Evolutionary conservation across 2,113 vertebrate species (phyloP).

Genomic region (Gorsachius goisagi): DNA sequence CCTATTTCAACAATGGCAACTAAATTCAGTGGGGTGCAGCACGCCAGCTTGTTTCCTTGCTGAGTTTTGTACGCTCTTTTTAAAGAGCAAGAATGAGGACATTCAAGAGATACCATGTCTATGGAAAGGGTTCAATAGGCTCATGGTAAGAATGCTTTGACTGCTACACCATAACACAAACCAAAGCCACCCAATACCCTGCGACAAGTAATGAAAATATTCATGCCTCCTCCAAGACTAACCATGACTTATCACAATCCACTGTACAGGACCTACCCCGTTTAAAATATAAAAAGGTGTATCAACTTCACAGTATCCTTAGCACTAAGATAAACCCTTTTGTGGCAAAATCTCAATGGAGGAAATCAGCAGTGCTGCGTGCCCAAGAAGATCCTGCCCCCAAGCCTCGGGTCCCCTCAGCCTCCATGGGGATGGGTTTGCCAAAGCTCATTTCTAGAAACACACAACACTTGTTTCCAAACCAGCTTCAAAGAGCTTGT

Average conservation of each 20-base stretch:
- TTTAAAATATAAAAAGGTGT: not conserved
- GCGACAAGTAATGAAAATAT: not conserved
- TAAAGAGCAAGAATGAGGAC: not conserved
- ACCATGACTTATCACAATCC: slow-evolving; percentile 6
- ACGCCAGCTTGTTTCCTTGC: not conserved
- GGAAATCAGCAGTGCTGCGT: not conserved
- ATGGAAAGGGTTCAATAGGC: slow-evolving; percentile 22
- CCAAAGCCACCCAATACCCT: not conserved
- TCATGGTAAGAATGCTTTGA: not conserved
- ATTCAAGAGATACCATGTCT: not conserved
- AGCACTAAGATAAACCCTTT: not conserved
- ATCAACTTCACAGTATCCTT: not conserved
- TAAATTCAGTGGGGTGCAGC: not conserved
- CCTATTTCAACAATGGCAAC: not conserved
- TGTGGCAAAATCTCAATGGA: not conserved
- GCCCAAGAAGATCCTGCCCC: not conserved
- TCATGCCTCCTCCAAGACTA: slow-evolving; percentile 19
- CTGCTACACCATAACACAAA: not conserved
- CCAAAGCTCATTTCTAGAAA: not conserved
- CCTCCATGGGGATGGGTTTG: not conserved
- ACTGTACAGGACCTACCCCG: not conserved
- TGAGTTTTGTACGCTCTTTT: not conserved
- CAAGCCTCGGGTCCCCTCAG: not conserved
- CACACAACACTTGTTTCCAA: not conserved
- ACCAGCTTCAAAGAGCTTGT: not conserved